Evolutionary conservation across 2,113 vertebrate genomes (phyloP), one percentile per base, ranked within the genome.

Genomic region (Rhipidura dahli): DNA sequence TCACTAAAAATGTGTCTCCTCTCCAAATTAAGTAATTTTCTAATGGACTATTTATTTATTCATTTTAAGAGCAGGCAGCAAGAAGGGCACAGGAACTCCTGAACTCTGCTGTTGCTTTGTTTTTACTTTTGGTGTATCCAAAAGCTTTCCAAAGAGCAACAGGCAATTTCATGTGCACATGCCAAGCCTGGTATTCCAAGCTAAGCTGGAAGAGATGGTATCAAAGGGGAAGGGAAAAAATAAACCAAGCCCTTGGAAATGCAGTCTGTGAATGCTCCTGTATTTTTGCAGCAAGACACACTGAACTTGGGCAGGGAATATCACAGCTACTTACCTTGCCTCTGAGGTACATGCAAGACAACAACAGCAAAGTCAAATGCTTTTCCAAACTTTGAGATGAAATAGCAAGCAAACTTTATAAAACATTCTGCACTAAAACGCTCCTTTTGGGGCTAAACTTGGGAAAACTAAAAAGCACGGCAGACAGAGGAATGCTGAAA

Each of bases 131-230:
- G 45, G 9, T 7, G 16, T 19, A n/a, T 8, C 30, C 37, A 72
- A 42, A 87, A 31, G 11, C 57, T 60, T 87, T 50, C 37, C 70
- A n/a, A 7, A 31, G 60, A 88, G 44, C 71, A 90, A 90, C 64
- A 90, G 63, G 57, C 49, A 73, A 72, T 31, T 50, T 28, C 49
- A 47, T 0, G 0, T 30, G 13, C 12, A 18, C 6, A 1, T 22
- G 42, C 39, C 57, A 54, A 73, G 51, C 9, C 1, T 40, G 18
- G 16, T 35, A 50, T 63, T 65, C 21, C 26, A 70, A 63, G 60
- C 5, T 17, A 22, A 77, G 17, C 24, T 77, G 64, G 68, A 66
- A 65, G 76, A 78, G 7, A 37, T 28, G 24, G 21, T 6, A 80
- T 19, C 18, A 87, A 75, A 1, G 1, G 28, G 15, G 87, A 83